phyloP scores from a whole-genome alignment of 2,797 vertebrate genomes.

The Clarias platycephalus region DNA sequence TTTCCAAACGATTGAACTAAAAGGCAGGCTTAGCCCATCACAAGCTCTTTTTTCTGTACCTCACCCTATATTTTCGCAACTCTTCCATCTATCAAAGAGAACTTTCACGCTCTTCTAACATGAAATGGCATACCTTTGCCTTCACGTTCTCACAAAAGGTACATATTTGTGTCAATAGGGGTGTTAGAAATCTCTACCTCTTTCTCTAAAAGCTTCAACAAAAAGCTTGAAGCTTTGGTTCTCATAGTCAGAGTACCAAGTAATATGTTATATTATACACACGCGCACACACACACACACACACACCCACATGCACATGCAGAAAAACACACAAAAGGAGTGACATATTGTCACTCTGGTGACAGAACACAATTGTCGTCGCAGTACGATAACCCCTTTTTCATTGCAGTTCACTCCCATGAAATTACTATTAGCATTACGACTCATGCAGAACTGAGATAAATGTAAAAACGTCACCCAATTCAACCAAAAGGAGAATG shows the following conservation, averaged over 20 bases:
- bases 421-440: conserved; percentile 99
- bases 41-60: conserved; percentile 27
- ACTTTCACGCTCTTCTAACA: conserved; percentile 39
- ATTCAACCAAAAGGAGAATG: conserved; percentile 95
- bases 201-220: conserved; percentile 82
- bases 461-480: conserved; percentile 98
- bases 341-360: conserved; percentile 65
- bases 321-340: conserved; percentile 67
- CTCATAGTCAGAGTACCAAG: conserved; percentile 76
- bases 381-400: conserved; percentile 96
- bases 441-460: conserved; percentile 98
- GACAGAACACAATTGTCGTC: conserved; percentile 90
- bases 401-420: conserved; percentile 97
- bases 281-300: not conserved
- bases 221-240: conserved; percentile 84
- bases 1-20: conserved; percentile 47
- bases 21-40: conserved; percentile 47
- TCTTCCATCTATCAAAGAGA: conserved; percentile 44
- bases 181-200: conserved; percentile 64
- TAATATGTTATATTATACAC: conserved; percentile 89
- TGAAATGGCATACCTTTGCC: conserved; percentile 47
- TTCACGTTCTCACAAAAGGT: conserved; percentile 69
- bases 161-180: conserved; percentile 75
- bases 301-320: conserved; percentile 34
- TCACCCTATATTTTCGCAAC: conserved; percentile 47